A percentile compares a stretch with the other conserved stretches of the same genome.
phyloP scores from a whole-genome alignment of 2,113 vertebrate genomes.

The Python bivittatus region DNA sequence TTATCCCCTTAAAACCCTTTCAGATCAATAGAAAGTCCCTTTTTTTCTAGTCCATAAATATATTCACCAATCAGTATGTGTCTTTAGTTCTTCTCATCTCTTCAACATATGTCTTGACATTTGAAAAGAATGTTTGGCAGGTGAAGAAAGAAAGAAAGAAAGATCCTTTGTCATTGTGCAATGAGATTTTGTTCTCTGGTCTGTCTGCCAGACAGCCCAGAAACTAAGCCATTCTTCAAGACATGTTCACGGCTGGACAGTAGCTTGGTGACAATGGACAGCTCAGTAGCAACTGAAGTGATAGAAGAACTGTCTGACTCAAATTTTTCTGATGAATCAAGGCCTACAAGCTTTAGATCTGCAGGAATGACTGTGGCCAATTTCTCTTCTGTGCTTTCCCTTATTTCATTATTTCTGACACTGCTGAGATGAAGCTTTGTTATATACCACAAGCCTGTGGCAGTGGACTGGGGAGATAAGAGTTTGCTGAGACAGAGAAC shows the following conservation, averaged over 20 bases:
- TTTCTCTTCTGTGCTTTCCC: constrained; percentile 54
- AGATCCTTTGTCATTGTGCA: constrained; percentile 2
- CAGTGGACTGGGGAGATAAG: constrained; percentile 55
- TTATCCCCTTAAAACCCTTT: background rate
- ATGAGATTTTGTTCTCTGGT: constrained; percentile 14
- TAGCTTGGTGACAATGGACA: constrained; percentile 5
- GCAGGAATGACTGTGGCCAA: constrained; percentile 35
- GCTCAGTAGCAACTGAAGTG: constrained; percentile 27
- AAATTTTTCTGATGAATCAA: constrained; percentile 39
- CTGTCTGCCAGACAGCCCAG: background rate
- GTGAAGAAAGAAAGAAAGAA: constrained; percentile 21
- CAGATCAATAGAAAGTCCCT: constrained; percentile 25
- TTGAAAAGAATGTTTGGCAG: constrained; percentile 34
- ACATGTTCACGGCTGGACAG: background rate
- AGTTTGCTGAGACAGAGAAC: constrained; percentile 55
- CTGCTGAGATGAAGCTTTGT: constrained; percentile 57
- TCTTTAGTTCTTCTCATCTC: constrained; percentile 48
- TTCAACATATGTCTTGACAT: constrained; percentile 28
- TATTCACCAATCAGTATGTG: constrained; percentile 30
- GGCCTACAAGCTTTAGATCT: constrained; percentile 41
- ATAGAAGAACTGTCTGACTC: constrained; percentile 30
- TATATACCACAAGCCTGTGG: constrained; percentile 47
- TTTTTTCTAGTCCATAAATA: constrained; percentile 40
- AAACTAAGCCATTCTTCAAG: constrained; percentile 17
- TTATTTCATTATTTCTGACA: constrained; percentile 65